Evolutionary conservation across 1,140 invertebrate species (phyloP), one percentile per base, ranked within the genome.

Genomic region (Uloborus diversus): DNA sequence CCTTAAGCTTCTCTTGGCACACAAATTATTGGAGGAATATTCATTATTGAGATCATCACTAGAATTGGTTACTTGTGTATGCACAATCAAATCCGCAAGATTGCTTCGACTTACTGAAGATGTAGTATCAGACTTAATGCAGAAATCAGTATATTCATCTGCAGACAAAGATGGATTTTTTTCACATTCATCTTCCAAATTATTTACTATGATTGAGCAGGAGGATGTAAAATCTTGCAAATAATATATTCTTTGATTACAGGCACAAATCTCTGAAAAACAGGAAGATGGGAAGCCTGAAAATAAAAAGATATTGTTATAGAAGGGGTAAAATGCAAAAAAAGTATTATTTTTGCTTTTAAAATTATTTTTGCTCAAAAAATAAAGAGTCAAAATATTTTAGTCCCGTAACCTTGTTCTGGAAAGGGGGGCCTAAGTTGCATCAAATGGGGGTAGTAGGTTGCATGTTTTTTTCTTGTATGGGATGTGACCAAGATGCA

Each of bases 191-290:
- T 30, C 35, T 47, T 23, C 27, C 17, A 68, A 37, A 49, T 79
- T 69, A 13, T n/a, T 4, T 9, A 69, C 37, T 14, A 25, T 28
- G 9, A n/a, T 33, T 28, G 27, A 30, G 23, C 76, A 79, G 11
- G 33, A 30, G 32, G 76, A 79, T 23, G 30, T 33, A 4, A 61
- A 68, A 30, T 79, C 76, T 49, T 79, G 51, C 1, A 79, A 20
- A 27, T 79, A 79, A 4, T n/a, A 35, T 25, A 79, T 28, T 17
- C 49, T 17, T 49, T 49, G 7, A 14, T 47, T 30, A 23, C 76
- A 79, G n/a, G 64, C 42, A 59, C 76, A 79, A n/a, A 62, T n/a
- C 23, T 28, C 32, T 9, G 62, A 27, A 53, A 79, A 61, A 14
- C 76, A 79, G 9, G 64, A 33, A 33, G 53, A 47, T 20, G 65